Percentiles rank a stretch among this genome's conserved stretches.
Conservation (phyloP, 2,888 invertebrate species). For the Neoitamus cyanurus region DNA sequence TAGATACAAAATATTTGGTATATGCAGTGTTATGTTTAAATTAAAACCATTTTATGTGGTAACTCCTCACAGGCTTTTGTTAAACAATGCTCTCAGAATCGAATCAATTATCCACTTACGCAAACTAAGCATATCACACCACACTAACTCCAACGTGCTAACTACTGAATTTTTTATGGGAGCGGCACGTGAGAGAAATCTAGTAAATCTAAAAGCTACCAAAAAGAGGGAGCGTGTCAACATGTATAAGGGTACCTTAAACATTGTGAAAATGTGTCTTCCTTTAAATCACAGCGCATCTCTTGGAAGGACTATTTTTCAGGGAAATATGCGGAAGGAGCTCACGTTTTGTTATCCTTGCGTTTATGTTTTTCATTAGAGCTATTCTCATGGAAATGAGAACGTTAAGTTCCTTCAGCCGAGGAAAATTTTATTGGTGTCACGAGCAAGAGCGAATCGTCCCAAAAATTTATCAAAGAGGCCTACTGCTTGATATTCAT, state of each 20-base stretch:
- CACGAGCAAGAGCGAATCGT: constrained; percentile 6
- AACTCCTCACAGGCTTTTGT: too few species aligned
- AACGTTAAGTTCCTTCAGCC: background rate
- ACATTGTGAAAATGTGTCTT: background rate
- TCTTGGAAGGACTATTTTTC: background rate
- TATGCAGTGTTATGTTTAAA: too few species aligned
- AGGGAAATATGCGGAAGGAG: background rate
- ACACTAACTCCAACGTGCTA: background rate
- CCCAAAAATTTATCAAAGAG: background rate
- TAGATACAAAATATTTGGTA: too few species aligned
- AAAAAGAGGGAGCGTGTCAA: background rate
- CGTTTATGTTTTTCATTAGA: constrained; percentile 10
- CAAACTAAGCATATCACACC: background rate
- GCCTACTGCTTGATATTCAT: constrained; percentile 14
- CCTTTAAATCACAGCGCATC: background rate
- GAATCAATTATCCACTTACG: background rate
- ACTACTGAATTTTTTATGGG: background rate
- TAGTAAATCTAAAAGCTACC: background rate
- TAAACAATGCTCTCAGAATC: background rate
- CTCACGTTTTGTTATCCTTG: background rate
- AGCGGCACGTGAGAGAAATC: background rate
- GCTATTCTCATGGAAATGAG: constrained; percentile 12
- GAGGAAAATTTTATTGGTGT: background rate
- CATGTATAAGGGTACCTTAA: background rate
- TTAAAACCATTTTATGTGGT: too few species aligned